Evolutionary conservation across 1,140 invertebrate species (phyloP), one percentile per base, ranked within the genome.

Genomic region (Oryzaephilus surinamensis): DNA sequence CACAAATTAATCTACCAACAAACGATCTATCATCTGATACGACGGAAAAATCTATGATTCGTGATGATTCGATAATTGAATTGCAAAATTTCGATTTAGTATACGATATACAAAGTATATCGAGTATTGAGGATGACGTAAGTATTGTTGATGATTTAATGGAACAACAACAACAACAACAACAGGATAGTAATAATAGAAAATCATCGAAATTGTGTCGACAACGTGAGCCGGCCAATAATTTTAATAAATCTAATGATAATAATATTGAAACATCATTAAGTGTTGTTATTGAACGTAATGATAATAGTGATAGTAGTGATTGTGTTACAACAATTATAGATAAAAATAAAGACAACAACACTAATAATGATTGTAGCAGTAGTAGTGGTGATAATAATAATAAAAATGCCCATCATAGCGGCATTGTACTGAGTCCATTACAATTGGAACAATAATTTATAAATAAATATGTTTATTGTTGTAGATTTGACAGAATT

Each of bases 361-460:
- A 29, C 6, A 29, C 23, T 11, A 24, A 24, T 24, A 24, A 24
- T 24, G 23, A 10, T n/a, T 10, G 23, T 4, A 24, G 11, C 11
- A n/a, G 23, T 24, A 8, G 4, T 20, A 11, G 23, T n/a, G 23
- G 8, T 24, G 47, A 33, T 36, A 32, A 37, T 32, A 43, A 46
- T 50, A 50, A 54, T 31, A 47, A 43, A 46, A 42, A 48, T 24
- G 23, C 11, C 17, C 38, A 51, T 16, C 62, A 61, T 45, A 61
- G 59, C 43, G 64, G 63, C 32, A 65, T 67, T 20, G 62, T 67
- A 35, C 54, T 67, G 37, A 67, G 63, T 50, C 64, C 64, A 39
- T 58, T 64, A 34, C 63, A 65, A 48, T 49, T 67, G 35, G 59
- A 58, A 50, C 63, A 63, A 55, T 64, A 59, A 58, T 32, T 38